Percentiles rank a stretch among this genome's conserved stretches.
These are phyloP conservation scores for Sipha maydis DNA, from an alignment of 2,888 invertebrate species.

Conservation along the genomic window DNA sequence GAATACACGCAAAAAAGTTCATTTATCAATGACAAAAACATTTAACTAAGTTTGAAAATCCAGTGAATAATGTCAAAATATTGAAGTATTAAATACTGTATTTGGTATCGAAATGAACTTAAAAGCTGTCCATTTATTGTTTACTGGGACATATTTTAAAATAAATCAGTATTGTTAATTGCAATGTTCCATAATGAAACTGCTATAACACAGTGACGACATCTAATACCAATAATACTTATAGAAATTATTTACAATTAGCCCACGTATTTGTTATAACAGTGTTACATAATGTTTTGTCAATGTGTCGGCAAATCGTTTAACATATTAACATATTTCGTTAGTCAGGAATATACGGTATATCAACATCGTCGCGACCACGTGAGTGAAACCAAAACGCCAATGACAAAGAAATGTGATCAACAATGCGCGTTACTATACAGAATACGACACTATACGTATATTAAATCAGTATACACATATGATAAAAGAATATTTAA, in stretches of 20 bases:
- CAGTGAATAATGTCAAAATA: neutral
- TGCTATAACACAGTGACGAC: neutral
- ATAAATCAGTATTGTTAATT: slow-evolving; percentile 9
- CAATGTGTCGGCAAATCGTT: slow-evolving; percentile 30
- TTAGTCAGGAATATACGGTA: neutral
- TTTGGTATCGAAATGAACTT: neutral
- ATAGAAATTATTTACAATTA: slow-evolving; percentile 38
- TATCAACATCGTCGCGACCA: neutral
- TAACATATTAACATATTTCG: slow-evolving; percentile 23
- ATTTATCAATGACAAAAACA: neutral
- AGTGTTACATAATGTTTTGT: slow-evolving; percentile 30
- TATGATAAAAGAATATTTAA: neutral
- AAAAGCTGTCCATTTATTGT: neutral
- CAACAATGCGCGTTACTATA: neutral
- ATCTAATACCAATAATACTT: neutral
- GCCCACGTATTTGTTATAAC: neutral
- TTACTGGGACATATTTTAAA: neutral
- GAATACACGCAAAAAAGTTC: neutral
- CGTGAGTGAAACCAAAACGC: slow-evolving; percentile 13
- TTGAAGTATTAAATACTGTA: neutral
- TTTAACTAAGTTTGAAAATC: neutral
- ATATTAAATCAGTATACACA: neutral
- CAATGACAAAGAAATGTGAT: slow-evolving; percentile 5
- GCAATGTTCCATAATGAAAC: neutral
- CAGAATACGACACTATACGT: neutral